Base-by-base conservation (phyloP, 2,888 invertebrate species). In the Stegana nigrithorax region DNA sequence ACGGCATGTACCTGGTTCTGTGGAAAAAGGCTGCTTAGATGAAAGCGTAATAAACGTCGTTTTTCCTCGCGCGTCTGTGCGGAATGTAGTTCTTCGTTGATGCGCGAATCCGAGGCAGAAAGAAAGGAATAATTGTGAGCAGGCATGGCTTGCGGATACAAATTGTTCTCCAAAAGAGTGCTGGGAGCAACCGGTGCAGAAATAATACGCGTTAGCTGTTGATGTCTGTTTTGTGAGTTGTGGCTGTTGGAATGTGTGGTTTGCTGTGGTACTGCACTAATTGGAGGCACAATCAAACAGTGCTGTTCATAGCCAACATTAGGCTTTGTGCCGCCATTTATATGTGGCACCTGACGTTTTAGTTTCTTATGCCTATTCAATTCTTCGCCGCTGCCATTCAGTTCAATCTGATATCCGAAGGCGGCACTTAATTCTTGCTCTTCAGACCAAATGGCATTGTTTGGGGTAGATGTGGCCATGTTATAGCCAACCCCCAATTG, bases 1-100 rank as follows among this genome's bases (percentile, higher is more conserved):
- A 93, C 96, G 58, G 91, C 90, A 58, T 90, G 89, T n/a, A 97
- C 97, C 80, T 95, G 93, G 69, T 93, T 91, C 79, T 94, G 93
- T 0, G 96, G 95, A 86, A 98, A 98, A 63, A 97, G 91, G 59
- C 93, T 93, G n/a, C 94, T 91, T 67, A 98, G 87, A 84, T 96
- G 95, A 85, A 92, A 96, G 84, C 93, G 95, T 80, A 96, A 87
- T 71, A 91, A 90, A 26, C 92, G 88, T 0, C 95, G 89, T 19
- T 91, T 91, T 75, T 95, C 94, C 61, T 84, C 75, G 3, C 76
- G 67, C 0, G 78, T 68, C 42, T 73, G 75, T 10, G 67, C 60
- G 39, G 68, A 53, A 42, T 75, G 70, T 12, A 74, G 58, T 14
- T 75, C 75, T 36, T 75, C 75, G 26, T 75, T 74, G 17, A 75